These are phyloP conservation scores for Xenopus petersii DNA, from an alignment of 2,797 vertebrate genomes.

Conservation along the genomic window DNA sequence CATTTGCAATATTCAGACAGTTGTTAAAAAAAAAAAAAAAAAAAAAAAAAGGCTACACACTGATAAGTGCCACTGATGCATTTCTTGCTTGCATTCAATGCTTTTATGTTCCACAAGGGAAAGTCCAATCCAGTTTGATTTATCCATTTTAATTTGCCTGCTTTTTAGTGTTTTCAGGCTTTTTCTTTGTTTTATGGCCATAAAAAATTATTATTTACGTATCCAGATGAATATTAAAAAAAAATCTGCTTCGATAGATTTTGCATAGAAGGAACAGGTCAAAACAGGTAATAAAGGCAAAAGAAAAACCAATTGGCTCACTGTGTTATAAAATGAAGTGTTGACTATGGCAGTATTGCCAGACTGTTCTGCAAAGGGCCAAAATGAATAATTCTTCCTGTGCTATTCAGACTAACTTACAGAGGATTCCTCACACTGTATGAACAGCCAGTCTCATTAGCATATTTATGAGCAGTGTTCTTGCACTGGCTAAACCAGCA, in stretches of 20 bases:
- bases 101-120: slow-evolving; percentile 32
- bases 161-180: slow-evolving; percentile 20
- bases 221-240: neutral
- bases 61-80: slow-evolving; percentile 24
- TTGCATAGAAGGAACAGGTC: no score
- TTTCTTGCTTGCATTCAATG: slow-evolving; percentile 23
- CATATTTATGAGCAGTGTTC: slow-evolving; percentile 39
- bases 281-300: no score
- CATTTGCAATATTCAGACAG: slow-evolving; percentile 22
- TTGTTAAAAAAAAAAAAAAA: no score
- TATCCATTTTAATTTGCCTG: slow-evolving; percentile 42
- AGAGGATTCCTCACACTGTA: slow-evolving; percentile 19
- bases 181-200: slow-evolving; percentile 11
- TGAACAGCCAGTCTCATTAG: slow-evolving; percentile 30
- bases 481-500: slow-evolving; percentile 41
- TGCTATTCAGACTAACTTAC: slow-evolving; percentile 28
- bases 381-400: slow-evolving; percentile 31
- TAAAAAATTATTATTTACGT: slow-evolving; percentile 10
- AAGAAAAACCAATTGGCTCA: no score
- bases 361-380: slow-evolving; percentile 21
- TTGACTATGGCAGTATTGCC: neutral
- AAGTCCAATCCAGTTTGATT: slow-evolving; percentile 35
- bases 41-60: neutral
- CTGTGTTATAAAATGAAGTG: neutral
- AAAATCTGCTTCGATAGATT: no score